phyloP scores from a whole-genome alignment of 2,797 vertebrate genomes.

The Macrochelys suwanniensis region DNA sequence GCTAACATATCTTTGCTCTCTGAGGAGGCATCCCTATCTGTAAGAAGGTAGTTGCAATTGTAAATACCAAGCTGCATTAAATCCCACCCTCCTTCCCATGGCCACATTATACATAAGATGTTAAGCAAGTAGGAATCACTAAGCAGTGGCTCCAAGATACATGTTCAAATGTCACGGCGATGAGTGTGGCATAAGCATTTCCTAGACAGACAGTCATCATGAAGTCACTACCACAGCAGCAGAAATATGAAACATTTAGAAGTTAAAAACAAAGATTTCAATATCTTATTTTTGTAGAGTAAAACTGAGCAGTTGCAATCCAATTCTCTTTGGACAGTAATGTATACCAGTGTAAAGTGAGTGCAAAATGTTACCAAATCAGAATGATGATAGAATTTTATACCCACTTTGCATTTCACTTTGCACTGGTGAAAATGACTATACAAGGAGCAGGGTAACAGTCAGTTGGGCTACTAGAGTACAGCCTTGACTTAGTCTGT shows the following conservation, averaged over 20 bases:
- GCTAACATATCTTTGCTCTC: slow-evolving; percentile 37
- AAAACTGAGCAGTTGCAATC: slow-evolving; percentile 17
- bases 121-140: slow-evolving; percentile 3
- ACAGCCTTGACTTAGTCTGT: slow-evolving; percentile 59
- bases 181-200: slow-evolving; percentile 43
- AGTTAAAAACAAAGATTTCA: slow-evolving; percentile 56
- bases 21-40: slow-evolving; percentile 43
- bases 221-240: slow-evolving; percentile 14
- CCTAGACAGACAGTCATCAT: background rate
- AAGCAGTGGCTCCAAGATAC: background rate
- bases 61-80: background rate
- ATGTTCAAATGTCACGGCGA: slow-evolving; percentile 16
- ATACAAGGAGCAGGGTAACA: slow-evolving; percentile 36
- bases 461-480: slow-evolving; percentile 9
- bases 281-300: slow-evolving; percentile 41
- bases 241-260: background rate
- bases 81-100: background rate
- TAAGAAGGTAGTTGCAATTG: background rate
- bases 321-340: background rate
- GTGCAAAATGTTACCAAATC: slow-evolving; percentile 25
- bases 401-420: slow-evolving; percentile 37
- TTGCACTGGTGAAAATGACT: background rate
- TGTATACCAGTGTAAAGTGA: slow-evolving; percentile 1
- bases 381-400: background rate
- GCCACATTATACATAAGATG: background rate